Percentiles rank a stretch among this genome's conserved stretches.
phyloP scores from a whole-genome alignment of 2,888 invertebrate species.

The Palloptera scutellata region DNA sequence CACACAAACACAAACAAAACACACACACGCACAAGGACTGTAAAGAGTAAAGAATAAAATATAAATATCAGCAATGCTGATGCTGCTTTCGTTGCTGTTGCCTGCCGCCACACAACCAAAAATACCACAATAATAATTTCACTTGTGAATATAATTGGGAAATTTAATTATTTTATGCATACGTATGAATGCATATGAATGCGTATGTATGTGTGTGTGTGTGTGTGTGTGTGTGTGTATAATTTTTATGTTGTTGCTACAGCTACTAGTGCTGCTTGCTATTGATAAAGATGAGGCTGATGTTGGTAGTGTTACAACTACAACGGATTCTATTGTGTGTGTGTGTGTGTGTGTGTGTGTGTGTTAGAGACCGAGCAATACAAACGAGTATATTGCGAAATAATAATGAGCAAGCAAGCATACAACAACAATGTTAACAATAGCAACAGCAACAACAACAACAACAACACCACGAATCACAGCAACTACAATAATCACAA shows the following conservation, averaged over 20 bases:
- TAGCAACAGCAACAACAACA: constrained; percentile 11
- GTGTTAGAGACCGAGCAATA: neutral
- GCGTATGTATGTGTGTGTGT: constrained; percentile 26
- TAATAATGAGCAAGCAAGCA: constrained; percentile 18
- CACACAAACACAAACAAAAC: constrained; percentile 16
- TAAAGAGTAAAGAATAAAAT: neutral
- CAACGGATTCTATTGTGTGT: neutral
- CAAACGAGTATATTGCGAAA: neutral
- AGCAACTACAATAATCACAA: constrained; percentile 4
- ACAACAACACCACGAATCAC: constrained; percentile 10
- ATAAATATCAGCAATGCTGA: neutral
- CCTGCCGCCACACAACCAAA: constrained; percentile 23
- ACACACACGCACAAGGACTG: constrained; percentile 15
- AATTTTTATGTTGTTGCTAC: neutral
- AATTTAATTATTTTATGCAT: constrained; percentile 45
- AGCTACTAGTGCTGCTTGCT: neutral
- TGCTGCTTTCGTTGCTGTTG: neutral
- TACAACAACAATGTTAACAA: constrained; percentile 11
- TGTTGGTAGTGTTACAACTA: neutral
- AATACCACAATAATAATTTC: constrained; percentile 35
- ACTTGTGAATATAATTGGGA: constrained; percentile 45
- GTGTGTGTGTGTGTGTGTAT: constrained; percentile 14
- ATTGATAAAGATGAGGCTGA: no score
- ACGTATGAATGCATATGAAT: constrained; percentile 21
- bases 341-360: no score